These are phyloP conservation scores for Spondyliosoma cantharus DNA, from an alignment of 2,797 vertebrate genomes.

Conservation along the genomic window DNA sequence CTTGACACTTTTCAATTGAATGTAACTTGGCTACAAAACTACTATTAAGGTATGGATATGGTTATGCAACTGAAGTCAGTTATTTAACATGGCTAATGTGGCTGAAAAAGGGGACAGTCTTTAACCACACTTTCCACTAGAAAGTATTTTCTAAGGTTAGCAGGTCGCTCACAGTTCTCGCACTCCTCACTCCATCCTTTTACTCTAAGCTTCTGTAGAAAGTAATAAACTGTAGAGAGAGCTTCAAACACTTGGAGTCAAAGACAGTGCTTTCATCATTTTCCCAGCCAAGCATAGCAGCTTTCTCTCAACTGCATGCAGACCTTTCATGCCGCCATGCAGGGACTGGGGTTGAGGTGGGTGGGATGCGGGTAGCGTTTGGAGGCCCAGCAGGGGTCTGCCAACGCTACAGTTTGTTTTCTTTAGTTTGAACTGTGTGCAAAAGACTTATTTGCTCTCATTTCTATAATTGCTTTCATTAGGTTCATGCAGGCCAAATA, in stretches of 20 bases:
- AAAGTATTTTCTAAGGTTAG: conserved; percentile 22
- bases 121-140: not conserved
- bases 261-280: conserved; percentile 50
- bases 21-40: not conserved
- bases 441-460: conserved; percentile 19
- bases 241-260: conserved; percentile 44
- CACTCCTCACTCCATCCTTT: conserved; percentile 24
- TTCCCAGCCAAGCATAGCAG: conserved; percentile 34
- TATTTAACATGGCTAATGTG: not conserved
- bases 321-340: conserved; percentile 36
- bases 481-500: conserved; percentile 39
- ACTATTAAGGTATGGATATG: not conserved
- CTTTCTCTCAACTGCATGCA: conserved; percentile 23
- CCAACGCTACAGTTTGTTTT: conserved; percentile 20
- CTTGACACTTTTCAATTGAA: not conserved
- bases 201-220: conserved; percentile 21
- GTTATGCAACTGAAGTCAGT: not conserved
- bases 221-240: conserved; percentile 15
- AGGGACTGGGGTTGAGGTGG: conserved; percentile 38
- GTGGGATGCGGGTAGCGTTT: conserved; percentile 16
- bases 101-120: not conserved
- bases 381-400: conserved; percentile 8
- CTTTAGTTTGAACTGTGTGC: conserved; percentile 3
- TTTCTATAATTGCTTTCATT: conserved; percentile 47
- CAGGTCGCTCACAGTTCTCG: not conserved